Percentiles rank a stretch among this genome's conserved stretches.
Evolutionary conservation across 53 echinoderm and acorn worm genomes (phyloP).

Genomic region (Arbacia lixula): DNA sequence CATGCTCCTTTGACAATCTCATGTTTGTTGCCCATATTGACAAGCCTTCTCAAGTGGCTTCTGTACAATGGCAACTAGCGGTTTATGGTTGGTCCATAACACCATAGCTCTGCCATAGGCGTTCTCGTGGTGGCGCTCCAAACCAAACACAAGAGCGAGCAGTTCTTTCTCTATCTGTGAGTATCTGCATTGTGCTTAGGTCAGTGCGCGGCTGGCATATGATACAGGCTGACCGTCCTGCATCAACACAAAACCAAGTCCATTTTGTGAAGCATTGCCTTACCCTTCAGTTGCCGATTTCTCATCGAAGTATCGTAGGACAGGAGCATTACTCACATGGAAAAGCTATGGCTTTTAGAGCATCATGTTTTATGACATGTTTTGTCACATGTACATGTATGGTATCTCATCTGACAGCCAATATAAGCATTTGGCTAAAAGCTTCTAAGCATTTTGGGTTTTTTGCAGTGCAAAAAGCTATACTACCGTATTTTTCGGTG

Average conservation of each 20-base stretch:
- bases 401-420: no score
- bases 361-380: no score
- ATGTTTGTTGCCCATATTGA: no score
- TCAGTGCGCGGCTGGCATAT: slow-evolving; percentile 67
- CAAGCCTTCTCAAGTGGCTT: slow-evolving; percentile 70
- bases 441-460: no score
- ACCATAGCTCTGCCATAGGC: slow-evolving; percentile 54
- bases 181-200: slow-evolving; percentile 61
- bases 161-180: slow-evolving; percentile 85
- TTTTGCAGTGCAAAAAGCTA: no score
- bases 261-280: slow-evolving; percentile 77
- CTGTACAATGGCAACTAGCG: slow-evolving; percentile 56
- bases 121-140: slow-evolving; percentile 65
- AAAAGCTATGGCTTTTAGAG: no score
- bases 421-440: no score
- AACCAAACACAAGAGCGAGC: slow-evolving; percentile 69
- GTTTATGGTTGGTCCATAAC: slow-evolving; percentile 71
- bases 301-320: slow-evolving; percentile 61
- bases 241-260: slow-evolving; percentile 70
- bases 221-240: slow-evolving; percentile 73
- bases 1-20: no score
- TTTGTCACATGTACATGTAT: no score
- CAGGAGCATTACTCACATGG: slow-evolving; percentile 40
- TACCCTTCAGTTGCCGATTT: slow-evolving; percentile 67
- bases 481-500: no score